phyloP scores from a whole-genome alignment of 2,888 invertebrate genomes.

The Metalampra italica region DNA sequence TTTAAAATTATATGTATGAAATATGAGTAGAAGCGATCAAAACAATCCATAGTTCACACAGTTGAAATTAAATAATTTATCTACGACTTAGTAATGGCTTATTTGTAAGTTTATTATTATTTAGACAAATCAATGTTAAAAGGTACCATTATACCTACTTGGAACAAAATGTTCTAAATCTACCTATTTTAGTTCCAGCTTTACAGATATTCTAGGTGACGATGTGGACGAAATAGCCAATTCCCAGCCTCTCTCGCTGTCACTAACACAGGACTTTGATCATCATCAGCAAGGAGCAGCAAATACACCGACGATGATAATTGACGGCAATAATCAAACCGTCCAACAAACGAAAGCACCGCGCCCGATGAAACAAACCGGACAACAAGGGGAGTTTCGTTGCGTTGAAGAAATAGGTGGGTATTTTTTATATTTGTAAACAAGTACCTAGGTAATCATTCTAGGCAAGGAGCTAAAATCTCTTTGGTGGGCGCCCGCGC shows the following conservation, averaged over 20 bases:
- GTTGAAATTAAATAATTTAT: too few species aligned
- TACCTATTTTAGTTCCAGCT: constrained; percentile 44
- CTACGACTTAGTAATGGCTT: background rate
- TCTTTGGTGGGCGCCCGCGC: too few species aligned
- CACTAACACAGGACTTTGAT: constrained; percentile 18
- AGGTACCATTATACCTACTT: too few species aligned
- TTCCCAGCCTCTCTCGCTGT: constrained; percentile 61
- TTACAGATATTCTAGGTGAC: constrained; percentile 50
- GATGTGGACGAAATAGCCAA: constrained; percentile 52
- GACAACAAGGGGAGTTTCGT: constrained; percentile 54
- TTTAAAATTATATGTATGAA: too few species aligned
- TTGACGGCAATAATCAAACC: background rate
- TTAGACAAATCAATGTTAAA: too few species aligned
- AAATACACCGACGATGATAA: background rate
- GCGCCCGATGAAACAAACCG: constrained; percentile 50
- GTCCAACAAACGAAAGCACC: constrained; percentile 3
- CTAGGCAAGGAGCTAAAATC: too few species aligned
- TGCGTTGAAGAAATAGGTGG: constrained; percentile 64
- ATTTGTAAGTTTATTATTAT: background rate
- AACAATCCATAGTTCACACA: too few species aligned
- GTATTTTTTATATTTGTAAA: background rate
- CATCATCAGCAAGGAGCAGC: background rate
- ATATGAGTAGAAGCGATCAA: too few species aligned
- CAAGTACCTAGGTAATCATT: too few species aligned
- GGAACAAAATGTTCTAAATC: too few species aligned